A percentile compares a stretch with the other conserved stretches of the same genome.
phyloP scores from a whole-genome alignment of 2,113 vertebrate genomes.

The Neogale vison region DNA sequence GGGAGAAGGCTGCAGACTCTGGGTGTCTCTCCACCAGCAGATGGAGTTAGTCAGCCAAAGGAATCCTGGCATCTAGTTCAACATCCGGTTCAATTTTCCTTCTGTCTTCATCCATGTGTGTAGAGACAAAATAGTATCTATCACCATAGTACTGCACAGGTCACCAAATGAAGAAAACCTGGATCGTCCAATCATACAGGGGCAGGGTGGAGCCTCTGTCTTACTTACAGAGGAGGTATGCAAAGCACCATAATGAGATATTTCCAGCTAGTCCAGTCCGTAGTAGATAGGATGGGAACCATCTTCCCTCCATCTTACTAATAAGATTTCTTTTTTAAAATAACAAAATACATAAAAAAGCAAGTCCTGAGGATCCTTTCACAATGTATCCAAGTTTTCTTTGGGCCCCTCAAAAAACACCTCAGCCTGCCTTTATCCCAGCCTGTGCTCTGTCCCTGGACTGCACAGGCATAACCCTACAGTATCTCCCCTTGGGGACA shows the following conservation, averaged over 20 bases:
- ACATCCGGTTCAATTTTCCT: not conserved
- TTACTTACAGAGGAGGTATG: not conserved
- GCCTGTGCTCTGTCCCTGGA: not conserved
- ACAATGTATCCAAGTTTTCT: not conserved
- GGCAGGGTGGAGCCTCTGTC: not conserved
- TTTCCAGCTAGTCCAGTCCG: not conserved
- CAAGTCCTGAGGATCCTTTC: not conserved
- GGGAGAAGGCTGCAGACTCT: not conserved
- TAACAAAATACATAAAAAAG: not conserved
- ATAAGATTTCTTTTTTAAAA: not conserved
- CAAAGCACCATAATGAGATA: not conserved
- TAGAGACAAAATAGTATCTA: not conserved
- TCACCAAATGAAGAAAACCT: not conserved
- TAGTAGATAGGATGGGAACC: not conserved
- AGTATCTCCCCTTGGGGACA: not conserved
- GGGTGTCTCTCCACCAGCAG: not conserved
- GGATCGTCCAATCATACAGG: not conserved
- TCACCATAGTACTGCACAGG: not conserved
- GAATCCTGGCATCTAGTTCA: not conserved
- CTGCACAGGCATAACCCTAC: rapidly evolving
- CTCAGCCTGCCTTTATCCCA: not conserved
- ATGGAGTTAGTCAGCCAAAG: not conserved
- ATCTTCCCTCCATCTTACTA: not conserved
- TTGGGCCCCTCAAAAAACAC: too few species aligned
- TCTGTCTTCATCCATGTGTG: not conserved